Evolutionary conservation across 2,888 invertebrate genomes (phyloP).

Genomic region (Taenaris catops): DNA sequence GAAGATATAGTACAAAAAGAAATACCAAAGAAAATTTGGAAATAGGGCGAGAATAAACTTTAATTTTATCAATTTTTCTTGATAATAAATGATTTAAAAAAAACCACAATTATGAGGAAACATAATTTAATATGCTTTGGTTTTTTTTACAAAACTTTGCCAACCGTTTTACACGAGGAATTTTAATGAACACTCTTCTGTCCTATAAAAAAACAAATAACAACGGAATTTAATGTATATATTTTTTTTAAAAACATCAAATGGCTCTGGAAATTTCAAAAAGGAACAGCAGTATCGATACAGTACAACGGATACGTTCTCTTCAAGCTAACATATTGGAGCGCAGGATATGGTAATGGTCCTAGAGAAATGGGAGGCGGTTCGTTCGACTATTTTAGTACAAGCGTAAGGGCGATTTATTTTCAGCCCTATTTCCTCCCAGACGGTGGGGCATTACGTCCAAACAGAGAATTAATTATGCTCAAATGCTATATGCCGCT

Average conservation of each 20-base stretch:
- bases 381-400: slow-evolving; percentile 68
- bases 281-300: slow-evolving; percentile 20
- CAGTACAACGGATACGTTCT: slow-evolving; percentile 43
- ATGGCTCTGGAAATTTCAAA: background rate
- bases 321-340: slow-evolving; percentile 45
- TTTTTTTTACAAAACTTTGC: too few relatives aligned
- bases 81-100: too few relatives aligned
- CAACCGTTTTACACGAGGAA: too few relatives aligned
- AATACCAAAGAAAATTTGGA: too few relatives aligned
- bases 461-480: slow-evolving; percentile 21
- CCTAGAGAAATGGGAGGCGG: slow-evolving; percentile 64
- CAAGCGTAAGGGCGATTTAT: slow-evolving; percentile 71
- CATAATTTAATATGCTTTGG: too few relatives aligned
- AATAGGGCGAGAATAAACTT: too few relatives aligned
- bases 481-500: slow-evolving; percentile 8
- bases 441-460: slow-evolving; percentile 32
- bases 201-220: too few relatives aligned
- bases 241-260: background rate
- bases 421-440: slow-evolving; percentile 72
- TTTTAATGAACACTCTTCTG: too few relatives aligned
- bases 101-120: too few relatives aligned
- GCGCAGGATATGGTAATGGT: slow-evolving; percentile 75
- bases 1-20: too few relatives aligned
- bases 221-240: too few relatives aligned
- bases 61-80: too few relatives aligned